Evolutionary conservation across 2,888 invertebrate genomes (phyloP).

Genomic region (Paralinhomoeus sp.): DNA sequence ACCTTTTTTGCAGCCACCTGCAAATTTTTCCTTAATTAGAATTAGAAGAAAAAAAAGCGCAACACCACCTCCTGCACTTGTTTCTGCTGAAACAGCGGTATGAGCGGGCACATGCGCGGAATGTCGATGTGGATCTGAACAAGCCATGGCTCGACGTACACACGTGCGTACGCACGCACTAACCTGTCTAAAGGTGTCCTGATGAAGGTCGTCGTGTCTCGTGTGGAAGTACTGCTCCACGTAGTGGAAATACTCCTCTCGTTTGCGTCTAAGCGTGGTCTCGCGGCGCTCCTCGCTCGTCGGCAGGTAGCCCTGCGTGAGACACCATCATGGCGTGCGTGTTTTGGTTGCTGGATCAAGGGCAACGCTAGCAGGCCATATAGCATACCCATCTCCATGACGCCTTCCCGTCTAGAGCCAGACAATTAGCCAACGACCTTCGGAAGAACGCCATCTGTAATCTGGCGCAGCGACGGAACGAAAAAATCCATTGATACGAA

Average conservation of each 20-base stretch:
- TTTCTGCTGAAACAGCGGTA: slow-evolving; percentile 80
- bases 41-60: neutral
- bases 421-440: too few relatives aligned
- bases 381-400: neutral
- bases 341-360: neutral
- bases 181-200: slow-evolving; percentile 58
- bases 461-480: too few relatives aligned
- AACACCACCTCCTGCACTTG: slow-evolving; percentile 45
- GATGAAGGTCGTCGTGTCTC: slow-evolving; percentile 59
- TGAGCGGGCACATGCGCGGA: slow-evolving; percentile 91
- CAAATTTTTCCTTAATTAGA: too few relatives aligned
- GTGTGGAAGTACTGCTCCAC: slow-evolving; percentile 88
- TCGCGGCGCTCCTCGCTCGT: slow-evolving; percentile 66
- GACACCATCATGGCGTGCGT: too few relatives aligned
- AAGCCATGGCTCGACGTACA: neutral
- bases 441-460: too few relatives aligned
- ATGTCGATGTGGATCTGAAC: slow-evolving; percentile 89
- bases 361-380: neutral
- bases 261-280: slow-evolving; percentile 64
- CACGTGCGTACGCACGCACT: neutral
- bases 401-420: too few relatives aligned
- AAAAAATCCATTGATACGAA: too few relatives aligned
- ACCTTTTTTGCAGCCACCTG: too few relatives aligned
- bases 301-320: slow-evolving; percentile 68
- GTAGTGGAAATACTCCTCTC: slow-evolving; percentile 80